Base-by-base conservation (phyloP, 2,113 vertebrate genomes). In the Isichthys henryi region DNA sequence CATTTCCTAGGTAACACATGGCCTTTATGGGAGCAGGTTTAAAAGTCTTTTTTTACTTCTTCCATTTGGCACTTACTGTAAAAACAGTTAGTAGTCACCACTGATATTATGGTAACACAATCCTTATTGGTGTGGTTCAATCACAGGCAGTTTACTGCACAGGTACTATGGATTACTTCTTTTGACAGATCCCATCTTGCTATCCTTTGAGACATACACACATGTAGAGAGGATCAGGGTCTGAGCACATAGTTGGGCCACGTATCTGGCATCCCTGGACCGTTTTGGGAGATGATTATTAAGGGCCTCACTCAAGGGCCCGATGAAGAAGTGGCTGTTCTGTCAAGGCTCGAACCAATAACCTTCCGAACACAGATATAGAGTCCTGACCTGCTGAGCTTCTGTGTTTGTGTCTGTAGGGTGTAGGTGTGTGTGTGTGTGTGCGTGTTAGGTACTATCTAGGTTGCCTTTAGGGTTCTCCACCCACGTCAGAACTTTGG, bases 401-500 rank as follows among this genome's bases (percentile, higher is more conserved):
- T 49, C 53, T 87, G 5, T 31, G 9, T 27, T 8, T 31, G 21
- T n/a, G 58, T 85, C 2, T 50, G 45, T 56, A 74, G 35, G 62
- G 39, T 53, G 88, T 74, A 49, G 39, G 15, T 86, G 56, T 31
- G 27, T 82, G 49, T 66, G 58, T 66, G 19, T 58, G 53, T 58
- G 56, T 23, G 56, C n/a, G 5, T 19, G 1, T 7, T 48, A 50
- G 74, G 17, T 39, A 19, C 74, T 39, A 19, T 35, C 74, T 39
- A n/a, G 74, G 74, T 77, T 77, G 31, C 74, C 74, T 43, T 77
- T 43, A 39, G 74, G 27, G 35, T 92, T 94, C 91, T 58, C 89
- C 52, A 80, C 90, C 90, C 91, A 84, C 45, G 82, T 92, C 91
- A 83, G 88, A 53, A 90, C 91, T 53, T 93, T 94, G 94, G 94